A percentile compares a stretch with the other conserved stretches of the same genome.
Conservation (phyloP, 1,140 invertebrate species). For the Cheumatopsyche charites region DNA sequence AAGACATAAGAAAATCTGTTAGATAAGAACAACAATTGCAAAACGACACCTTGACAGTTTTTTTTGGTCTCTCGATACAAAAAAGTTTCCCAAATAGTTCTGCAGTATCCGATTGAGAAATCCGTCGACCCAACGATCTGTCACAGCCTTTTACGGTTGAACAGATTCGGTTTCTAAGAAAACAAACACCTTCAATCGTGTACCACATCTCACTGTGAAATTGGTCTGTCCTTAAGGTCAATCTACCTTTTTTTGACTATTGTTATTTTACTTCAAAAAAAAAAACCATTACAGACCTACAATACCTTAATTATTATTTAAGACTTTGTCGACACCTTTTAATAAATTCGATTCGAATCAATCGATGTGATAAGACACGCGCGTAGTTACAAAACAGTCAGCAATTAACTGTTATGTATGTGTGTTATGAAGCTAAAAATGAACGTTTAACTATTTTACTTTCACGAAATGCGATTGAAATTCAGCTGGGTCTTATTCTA, state of each 20-base stretch:
- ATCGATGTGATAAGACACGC: too few relatives aligned
- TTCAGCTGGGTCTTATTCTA: neutral
- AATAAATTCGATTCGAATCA: too few relatives aligned
- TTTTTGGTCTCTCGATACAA: neutral
- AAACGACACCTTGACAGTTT: constrained; percentile 8
- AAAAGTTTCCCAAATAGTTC: constrained; percentile 6
- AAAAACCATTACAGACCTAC: too few relatives aligned
- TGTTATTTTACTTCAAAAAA: too few relatives aligned
- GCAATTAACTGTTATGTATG: too few relatives aligned
- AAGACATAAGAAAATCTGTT: too few relatives aligned
- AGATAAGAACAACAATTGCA: too few relatives aligned
- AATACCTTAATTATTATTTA: too few relatives aligned
- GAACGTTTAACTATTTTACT: constrained; percentile 6
- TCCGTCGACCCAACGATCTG: constrained; percentile 20
- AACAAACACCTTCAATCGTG: neutral
- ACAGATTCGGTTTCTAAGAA: neutral
- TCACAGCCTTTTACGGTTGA: constrained; percentile 34
- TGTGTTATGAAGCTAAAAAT: neutral
- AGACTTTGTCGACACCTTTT: too few relatives aligned
- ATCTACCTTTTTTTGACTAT: neutral
- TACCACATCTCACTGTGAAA: neutral
- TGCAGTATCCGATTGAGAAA: constrained; percentile 10
- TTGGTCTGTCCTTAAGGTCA: neutral
- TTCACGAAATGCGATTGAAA: constrained; percentile 16
- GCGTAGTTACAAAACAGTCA: too few relatives aligned